Evolutionary conservation across 2,113 vertebrate species (phyloP).

Genomic region (Gavialis gangeticus): DNA sequence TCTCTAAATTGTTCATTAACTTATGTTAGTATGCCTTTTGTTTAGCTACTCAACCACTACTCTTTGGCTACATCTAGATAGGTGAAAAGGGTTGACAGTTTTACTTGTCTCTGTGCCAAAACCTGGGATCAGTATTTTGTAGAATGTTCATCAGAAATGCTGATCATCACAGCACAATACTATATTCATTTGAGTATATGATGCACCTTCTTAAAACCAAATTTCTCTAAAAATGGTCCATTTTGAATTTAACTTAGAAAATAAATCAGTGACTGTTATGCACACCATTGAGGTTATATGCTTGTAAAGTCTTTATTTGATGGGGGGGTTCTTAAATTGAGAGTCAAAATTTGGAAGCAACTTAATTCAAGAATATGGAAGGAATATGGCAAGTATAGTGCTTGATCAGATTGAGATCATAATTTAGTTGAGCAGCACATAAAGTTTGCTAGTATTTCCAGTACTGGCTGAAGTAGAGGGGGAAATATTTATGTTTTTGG

Average conservation of each 20-base stretch:
- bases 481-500: neutral
- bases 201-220: no score
- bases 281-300: no score
- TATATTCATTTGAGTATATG: no score
- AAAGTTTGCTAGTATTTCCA: neutral
- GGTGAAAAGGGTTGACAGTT: neutral
- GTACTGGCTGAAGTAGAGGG: neutral
- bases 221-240: no score
- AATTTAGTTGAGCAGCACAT: neutral
- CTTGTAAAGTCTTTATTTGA: no score
- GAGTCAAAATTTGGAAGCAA: no score
- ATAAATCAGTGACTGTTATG: no score
- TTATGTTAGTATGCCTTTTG: neutral
- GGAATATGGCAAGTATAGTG: neutral
- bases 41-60: neutral
- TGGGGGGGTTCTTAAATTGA: no score
- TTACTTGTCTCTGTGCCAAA: neutral
- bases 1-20: neutral
- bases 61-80: neutral
- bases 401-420: neutral
- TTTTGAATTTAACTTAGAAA: no score
- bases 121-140: neutral
- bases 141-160: neutral
- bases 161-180: no score
- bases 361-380: no score